phyloP scores from a whole-genome alignment of 2,797 vertebrate genomes.

The Urophycis tenuis region DNA sequence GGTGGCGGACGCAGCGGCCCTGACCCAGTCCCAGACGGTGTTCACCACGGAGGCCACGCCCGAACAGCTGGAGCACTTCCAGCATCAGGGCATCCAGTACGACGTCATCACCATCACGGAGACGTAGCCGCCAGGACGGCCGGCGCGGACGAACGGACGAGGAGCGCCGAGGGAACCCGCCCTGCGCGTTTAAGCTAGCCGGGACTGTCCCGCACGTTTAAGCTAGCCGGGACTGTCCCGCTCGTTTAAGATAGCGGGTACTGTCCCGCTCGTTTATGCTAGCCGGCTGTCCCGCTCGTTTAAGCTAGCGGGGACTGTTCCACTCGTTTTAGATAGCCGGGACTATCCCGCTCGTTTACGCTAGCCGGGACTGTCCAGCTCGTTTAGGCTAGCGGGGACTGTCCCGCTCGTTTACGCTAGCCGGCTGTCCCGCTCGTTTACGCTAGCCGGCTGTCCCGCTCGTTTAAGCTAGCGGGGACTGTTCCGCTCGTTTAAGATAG shows the following conservation, averaged over 20 bases:
- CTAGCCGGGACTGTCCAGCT: slow-evolving; percentile 9
- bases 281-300: no score
- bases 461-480: not conserved
- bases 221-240: slow-evolving; percentile 3
- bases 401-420: not conserved
- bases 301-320: slow-evolving; percentile 5
- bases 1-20: slow-evolving; percentile 84
- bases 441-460: no score
- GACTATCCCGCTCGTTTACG: no score
- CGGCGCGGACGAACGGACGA: no score
- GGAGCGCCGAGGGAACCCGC: not conserved
- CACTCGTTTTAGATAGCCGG: no score
- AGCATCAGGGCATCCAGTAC: slow-evolving; percentile 87
- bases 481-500: not conserved
- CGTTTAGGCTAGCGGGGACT: no score
- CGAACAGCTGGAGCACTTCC: slow-evolving; percentile 86
- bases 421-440: slow-evolving; percentile 7
- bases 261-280: no score
- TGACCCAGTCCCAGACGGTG: slow-evolving; percentile 82
- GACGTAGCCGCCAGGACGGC: slow-evolving; percentile 53
- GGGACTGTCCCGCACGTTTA: no score
- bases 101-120: slow-evolving; percentile 88
- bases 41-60: slow-evolving; percentile 79
- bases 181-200: no score
- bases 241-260: not conserved